These are phyloP conservation scores for Ichneumoninae sp. DNA, from an alignment of 2,888 invertebrate genomes.

Conservation along the genomic window DNA sequence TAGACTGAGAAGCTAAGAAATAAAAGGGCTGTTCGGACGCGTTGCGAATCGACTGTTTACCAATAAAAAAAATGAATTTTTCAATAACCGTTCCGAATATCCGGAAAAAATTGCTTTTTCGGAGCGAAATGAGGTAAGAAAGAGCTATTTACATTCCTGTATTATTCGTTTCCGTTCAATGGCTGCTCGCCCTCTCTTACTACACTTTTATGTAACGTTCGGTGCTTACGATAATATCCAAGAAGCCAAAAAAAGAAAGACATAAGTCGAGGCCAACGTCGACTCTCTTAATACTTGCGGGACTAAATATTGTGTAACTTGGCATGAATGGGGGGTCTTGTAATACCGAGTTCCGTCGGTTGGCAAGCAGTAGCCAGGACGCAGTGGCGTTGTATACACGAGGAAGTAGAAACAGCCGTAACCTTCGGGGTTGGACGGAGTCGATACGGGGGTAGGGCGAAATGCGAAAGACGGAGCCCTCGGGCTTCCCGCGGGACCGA, in stretches of 20 bases:
- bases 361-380: constrained; percentile 48
- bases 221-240: constrained; percentile 29
- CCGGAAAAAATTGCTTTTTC: neutral
- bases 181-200: constrained; percentile 43
- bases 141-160: constrained; percentile 12
- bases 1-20: neutral
- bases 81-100: no score
- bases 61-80: neutral
- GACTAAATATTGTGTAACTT: constrained; percentile 78
- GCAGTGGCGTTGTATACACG: constrained; percentile 41
- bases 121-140: neutral
- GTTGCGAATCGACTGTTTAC: neutral
- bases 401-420: constrained; percentile 51
- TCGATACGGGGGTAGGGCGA: constrained; percentile 46
- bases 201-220: constrained; percentile 51
- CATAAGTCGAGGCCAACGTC: constrained; percentile 38
- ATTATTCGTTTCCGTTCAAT: constrained; percentile 44
- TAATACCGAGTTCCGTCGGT: constrained; percentile 71
- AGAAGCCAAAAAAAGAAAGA: constrained; percentile 30
- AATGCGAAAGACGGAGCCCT: constrained; percentile 71
- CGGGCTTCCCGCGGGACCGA: constrained; percentile 75
- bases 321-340: constrained; percentile 75
- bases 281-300: constrained; percentile 69
- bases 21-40: neutral
- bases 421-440: constrained; percentile 53